These are phyloP conservation scores for Oscarella lobularis DNA, from an alignment of 37 sponge, comb jelly and placozoan genomes.

Conservation along the genomic window DNA sequence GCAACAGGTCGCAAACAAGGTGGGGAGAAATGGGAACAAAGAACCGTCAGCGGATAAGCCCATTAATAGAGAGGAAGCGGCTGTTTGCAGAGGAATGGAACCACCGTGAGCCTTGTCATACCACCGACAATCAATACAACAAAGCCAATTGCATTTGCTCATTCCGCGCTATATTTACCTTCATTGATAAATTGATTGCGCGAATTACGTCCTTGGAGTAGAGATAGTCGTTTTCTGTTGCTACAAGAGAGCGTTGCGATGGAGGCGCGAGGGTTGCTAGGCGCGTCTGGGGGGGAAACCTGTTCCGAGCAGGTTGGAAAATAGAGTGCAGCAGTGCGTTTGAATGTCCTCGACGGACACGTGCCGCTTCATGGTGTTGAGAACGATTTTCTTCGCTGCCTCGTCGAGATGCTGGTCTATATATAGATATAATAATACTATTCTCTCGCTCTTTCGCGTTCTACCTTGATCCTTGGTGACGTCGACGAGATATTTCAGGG, in stretches of 20 bases:
- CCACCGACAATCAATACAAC: background rate
- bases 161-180: slow-evolving; percentile 18
- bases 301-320: slow-evolving; percentile 12
- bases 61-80: slow-evolving; percentile 26
- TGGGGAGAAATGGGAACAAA: background rate
- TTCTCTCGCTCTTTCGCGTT: background rate
- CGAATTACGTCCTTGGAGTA: slow-evolving; percentile 25
- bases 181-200: slow-evolving; percentile 31
- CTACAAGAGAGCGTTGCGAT: too few relatives aligned
- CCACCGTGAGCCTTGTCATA: slow-evolving; percentile 19
- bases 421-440: background rate
- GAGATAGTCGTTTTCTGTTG: slow-evolving; percentile 26
- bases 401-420: slow-evolving; percentile 12
- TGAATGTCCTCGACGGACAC: slow-evolving; percentile 23
- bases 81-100: slow-evolving; percentile 12
- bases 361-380: slow-evolving; percentile 17
- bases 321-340: slow-evolving; percentile 7
- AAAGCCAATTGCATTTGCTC: background rate
- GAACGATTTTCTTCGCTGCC: slow-evolving; percentile 17
- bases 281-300: too few relatives aligned
- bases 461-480: slow-evolving; percentile 5
- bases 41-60: slow-evolving; percentile 48
- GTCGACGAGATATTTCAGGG: background rate
- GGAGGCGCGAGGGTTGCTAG: too few relatives aligned
- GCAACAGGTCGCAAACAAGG: background rate